Conservation (phyloP, 2,888 invertebrate genomes). For the Troilus luridus region DNA sequence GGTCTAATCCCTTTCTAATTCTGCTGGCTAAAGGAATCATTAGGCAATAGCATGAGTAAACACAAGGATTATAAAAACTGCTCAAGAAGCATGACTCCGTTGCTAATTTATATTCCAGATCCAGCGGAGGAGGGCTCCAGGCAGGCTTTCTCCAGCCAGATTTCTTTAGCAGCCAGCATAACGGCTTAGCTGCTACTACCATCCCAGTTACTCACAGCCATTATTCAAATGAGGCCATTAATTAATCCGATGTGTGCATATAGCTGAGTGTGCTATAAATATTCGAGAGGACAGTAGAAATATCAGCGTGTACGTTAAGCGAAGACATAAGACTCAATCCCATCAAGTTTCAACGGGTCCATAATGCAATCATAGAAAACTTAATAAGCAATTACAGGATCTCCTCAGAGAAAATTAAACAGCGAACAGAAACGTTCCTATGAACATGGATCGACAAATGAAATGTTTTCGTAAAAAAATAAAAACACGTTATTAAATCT, state of each 20-base stretch:
- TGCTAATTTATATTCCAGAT: slow-evolving; percentile 32
- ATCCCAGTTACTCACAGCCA: slow-evolving; percentile 1
- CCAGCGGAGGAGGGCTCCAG: neutral
- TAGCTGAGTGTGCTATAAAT: neutral
- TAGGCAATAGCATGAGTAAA: neutral
- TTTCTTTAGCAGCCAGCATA: slow-evolving; percentile 40
- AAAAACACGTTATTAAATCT: no score
- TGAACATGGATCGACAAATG: no score
- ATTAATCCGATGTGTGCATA: neutral
- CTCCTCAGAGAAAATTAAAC: no score
- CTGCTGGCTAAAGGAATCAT: neutral
- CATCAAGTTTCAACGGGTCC: neutral
- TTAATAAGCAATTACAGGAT: no score
- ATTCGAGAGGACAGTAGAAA: neutral
- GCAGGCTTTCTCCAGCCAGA: slow-evolving; percentile 47
- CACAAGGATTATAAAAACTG: slow-evolving; percentile 3
- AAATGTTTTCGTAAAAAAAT: no score
- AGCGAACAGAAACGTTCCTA: no score
- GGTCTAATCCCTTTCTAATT: neutral
- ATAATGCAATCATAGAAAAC: neutral
- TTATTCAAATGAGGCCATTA: slow-evolving; percentile 33
- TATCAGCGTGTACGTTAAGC: neutral
- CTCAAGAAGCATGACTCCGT: neutral
- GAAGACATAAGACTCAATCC: neutral
- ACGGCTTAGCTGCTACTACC: slow-evolving; percentile 8